Conservation (phyloP, 2,888 invertebrate species). For the Microplitis manilae region DNA sequence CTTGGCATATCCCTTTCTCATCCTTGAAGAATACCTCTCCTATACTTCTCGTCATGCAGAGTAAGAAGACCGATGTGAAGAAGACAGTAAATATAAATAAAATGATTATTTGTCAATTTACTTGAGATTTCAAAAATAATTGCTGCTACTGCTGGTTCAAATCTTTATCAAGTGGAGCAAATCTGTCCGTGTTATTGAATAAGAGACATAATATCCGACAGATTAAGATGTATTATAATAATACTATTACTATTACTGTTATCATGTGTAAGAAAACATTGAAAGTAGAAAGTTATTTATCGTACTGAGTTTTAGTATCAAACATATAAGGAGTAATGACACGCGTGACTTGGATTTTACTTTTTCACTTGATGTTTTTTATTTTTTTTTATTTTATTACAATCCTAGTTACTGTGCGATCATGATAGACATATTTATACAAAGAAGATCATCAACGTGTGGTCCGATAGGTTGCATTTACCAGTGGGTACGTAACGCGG, state of each 20-base stretch:
- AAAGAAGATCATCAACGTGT: slow-evolving; percentile 16
- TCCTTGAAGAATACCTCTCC: slow-evolving; percentile 47
- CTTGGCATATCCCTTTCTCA: slow-evolving; percentile 48
- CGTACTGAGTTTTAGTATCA: slow-evolving; percentile 1
- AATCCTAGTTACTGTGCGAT: not conserved
- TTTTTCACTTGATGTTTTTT: not conserved
- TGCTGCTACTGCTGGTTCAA: not conserved
- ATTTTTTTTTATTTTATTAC: too few species aligned
- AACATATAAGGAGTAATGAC: slow-evolving; percentile 7
- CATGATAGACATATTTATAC: slow-evolving; percentile 16
- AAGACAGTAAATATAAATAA: not conserved
- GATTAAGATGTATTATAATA: not conserved
- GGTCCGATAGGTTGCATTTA: slow-evolving; percentile 11
- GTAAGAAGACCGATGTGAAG: slow-evolving; percentile 27
- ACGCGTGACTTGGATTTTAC: slow-evolving; percentile 2
- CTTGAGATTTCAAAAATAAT: too few species aligned
- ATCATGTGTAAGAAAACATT: slow-evolving; percentile 9
- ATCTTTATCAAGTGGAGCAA: not conserved
- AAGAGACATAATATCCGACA: not conserved
- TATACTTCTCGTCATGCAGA: slow-evolving; percentile 52
- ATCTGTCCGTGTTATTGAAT: not conserved
- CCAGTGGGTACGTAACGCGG: slow-evolving; percentile 36
- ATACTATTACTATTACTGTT: not conserved
- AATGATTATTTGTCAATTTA: not conserved
- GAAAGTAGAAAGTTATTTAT: slow-evolving; percentile 19